These are phyloP conservation scores for Ophonus ardosiacus DNA, from an alignment of 2,888 invertebrate species.

Conservation along the genomic window DNA sequence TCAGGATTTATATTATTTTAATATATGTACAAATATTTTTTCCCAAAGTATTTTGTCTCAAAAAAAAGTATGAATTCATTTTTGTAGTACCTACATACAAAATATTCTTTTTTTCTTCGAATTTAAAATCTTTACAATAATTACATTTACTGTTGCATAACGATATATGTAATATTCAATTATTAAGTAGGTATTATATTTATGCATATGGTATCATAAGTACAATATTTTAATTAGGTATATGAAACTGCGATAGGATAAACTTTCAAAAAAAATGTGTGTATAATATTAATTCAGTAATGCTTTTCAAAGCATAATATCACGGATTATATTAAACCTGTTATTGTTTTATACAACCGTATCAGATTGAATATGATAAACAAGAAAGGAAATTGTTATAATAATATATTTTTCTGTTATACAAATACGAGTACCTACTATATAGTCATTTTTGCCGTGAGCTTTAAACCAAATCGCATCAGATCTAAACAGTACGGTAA, in stretches of 20 bases:
- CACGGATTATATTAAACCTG: not conserved
- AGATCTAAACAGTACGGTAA: constrained; percentile 31
- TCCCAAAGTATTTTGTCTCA: too few species aligned
- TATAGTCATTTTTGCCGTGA: constrained; percentile 15
- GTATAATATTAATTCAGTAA: not conserved
- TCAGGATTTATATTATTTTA: too few species aligned
- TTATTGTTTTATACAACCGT: constrained; percentile 35
- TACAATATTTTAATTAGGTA: not conserved
- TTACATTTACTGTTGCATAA: too few species aligned
- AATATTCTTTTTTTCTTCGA: too few species aligned
- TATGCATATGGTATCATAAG: too few species aligned
- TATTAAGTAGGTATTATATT: too few species aligned
- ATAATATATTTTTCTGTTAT: constrained; percentile 24
- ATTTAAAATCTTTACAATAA: too few species aligned
- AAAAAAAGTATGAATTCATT: too few species aligned
- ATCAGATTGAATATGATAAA: constrained; percentile 25
- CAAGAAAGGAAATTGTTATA: constrained; percentile 48
- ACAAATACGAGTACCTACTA: not conserved
- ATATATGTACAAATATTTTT: too few species aligned
- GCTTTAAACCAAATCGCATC: constrained; percentile 22
- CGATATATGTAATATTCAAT: too few species aligned
- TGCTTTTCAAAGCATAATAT: not conserved
- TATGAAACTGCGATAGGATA: not conserved
- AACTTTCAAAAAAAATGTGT: not conserved
- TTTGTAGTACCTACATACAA: too few species aligned